phyloP scores from a whole-genome alignment of 2,888 invertebrate species.

The Fragum fragum region DNA sequence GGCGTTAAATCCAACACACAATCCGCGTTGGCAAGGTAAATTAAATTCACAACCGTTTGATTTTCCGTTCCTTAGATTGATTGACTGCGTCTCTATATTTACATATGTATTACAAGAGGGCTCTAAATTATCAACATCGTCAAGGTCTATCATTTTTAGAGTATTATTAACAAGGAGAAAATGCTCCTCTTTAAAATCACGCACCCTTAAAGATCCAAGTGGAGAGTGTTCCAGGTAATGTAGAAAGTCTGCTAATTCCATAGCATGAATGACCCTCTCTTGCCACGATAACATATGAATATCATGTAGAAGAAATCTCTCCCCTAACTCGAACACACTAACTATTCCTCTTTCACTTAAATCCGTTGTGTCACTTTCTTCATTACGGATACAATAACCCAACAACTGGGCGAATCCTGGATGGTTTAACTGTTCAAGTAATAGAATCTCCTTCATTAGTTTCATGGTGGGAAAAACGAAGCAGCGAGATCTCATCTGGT shows the following conservation, averaged over 20 bases:
- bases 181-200: constrained; percentile 84
- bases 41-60: constrained; percentile 70
- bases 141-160: constrained; percentile 84
- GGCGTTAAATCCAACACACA: constrained; percentile 82
- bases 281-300: constrained; percentile 78
- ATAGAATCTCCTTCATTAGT: constrained; percentile 85
- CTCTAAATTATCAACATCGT: constrained; percentile 83
- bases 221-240: constrained; percentile 83
- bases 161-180: constrained; percentile 78
- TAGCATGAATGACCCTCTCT: constrained; percentile 74
- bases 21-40: constrained; percentile 73
- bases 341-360: constrained; percentile 83
- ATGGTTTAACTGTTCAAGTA: constrained; percentile 82
- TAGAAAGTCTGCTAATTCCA: constrained; percentile 80
- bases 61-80: constrained; percentile 38
- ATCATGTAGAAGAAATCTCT: constrained; percentile 76
- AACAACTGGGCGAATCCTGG: constrained; percentile 80
- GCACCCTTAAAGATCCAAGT: constrained; percentile 82
- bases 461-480: constrained; percentile 82
- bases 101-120: constrained; percentile 74
- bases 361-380: constrained; percentile 83
- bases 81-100: constrained; percentile 37
- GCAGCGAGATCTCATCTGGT: constrained; percentile 70
- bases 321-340: constrained; percentile 82
- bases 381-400: constrained; percentile 84